A percentile compares a stretch with the other conserved stretches of the same genome.
phyloP scores from a whole-genome alignment of 2,888 invertebrate species.

The Caenorhabditis afra region DNA sequence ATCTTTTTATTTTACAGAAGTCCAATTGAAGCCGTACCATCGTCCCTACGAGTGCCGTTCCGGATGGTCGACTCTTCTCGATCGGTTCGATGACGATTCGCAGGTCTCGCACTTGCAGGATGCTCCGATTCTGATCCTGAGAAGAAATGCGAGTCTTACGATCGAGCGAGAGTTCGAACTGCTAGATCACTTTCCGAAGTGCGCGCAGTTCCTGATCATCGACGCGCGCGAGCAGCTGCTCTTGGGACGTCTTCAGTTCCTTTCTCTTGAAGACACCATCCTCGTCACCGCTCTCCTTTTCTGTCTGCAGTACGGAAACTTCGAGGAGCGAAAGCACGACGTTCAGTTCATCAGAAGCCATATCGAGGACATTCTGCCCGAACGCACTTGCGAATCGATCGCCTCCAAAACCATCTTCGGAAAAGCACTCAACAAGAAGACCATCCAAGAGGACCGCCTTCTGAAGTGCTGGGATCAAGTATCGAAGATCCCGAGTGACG shows the following conservation, averaged over 20 bases:
- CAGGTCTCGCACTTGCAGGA: background rate
- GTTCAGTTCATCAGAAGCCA: conserved; percentile 33
- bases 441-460: conserved; percentile 34
- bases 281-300: conserved; percentile 40
- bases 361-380: conserved; percentile 47
- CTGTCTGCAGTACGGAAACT: conserved; percentile 37
- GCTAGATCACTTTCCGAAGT: conserved; percentile 22
- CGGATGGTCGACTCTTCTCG: conserved; percentile 46
- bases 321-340: conserved; percentile 21
- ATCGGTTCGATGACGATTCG: conserved; percentile 21
- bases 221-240: conserved; percentile 46
- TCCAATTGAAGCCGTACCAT: conserved; percentile 55
- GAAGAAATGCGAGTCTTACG: conserved; percentile 46
- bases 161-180: conserved; percentile 39
- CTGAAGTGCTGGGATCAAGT: conserved; percentile 18
- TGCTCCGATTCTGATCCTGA: conserved; percentile 54
- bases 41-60: conserved; percentile 50
- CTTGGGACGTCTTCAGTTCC: conserved; percentile 36
- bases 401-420: conserved; percentile 42
- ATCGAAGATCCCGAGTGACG: conserved; percentile 2
- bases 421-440: conserved; percentile 42
- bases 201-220: conserved; percentile 30
- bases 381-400: conserved; percentile 38
- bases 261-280: conserved; percentile 31
- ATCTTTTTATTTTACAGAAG: conserved; percentile 21